Evolutionary conservation across 2,888 invertebrate species (phyloP), one percentile per base, ranked within the genome.

Genomic region (Tenthredo mesomela): DNA sequence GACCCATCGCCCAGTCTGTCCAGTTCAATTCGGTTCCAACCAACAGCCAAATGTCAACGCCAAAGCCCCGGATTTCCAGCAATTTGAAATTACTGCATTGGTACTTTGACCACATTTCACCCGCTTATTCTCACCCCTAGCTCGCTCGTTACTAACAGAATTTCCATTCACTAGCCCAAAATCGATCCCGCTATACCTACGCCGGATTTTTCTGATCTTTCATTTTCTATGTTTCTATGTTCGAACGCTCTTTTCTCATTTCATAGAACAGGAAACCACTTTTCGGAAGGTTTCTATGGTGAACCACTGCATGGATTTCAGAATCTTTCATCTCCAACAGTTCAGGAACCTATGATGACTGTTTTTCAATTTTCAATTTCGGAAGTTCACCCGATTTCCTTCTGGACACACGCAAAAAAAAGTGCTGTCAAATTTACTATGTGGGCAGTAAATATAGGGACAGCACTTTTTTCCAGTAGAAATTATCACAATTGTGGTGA

Each of bases 1-100:
- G 33, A 50, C 29, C 40, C 73, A 43, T 40, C 73, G 21, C 43
- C 6, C 54, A 33, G 18, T 33, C 18, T 6, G 40, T 40, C 18
- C 54, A 50, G 18, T 29, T 29, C 9, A 77, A 77, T 77, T 50
- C 54, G 29, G 33, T 54, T 29, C 33, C 50, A 50, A 77, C 54
- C 77, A 77, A 54, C 50, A 50, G 47, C 54, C 50, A 77, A 77
- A 77, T 54, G 77, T 77, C 50, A 77, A 77, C 77, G 73, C 67
- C 33, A 67, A 67, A 67, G 67, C 67, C 61, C 25, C 21, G 25
- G 67, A 10, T 15, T 67, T 3, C 67, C 18, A 73, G 40, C 40
- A 18, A 40, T 73, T 73, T 43, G 21, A 43, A 43, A 73, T 73
- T 73, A 73, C 73, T 43, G 43, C 67, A 67, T 67, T 10, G 67